A percentile compares a stretch with the other conserved stretches of the same genome.
Conservation (phyloP, 1,140 invertebrate genomes). For the Bombus affinis region DNA sequence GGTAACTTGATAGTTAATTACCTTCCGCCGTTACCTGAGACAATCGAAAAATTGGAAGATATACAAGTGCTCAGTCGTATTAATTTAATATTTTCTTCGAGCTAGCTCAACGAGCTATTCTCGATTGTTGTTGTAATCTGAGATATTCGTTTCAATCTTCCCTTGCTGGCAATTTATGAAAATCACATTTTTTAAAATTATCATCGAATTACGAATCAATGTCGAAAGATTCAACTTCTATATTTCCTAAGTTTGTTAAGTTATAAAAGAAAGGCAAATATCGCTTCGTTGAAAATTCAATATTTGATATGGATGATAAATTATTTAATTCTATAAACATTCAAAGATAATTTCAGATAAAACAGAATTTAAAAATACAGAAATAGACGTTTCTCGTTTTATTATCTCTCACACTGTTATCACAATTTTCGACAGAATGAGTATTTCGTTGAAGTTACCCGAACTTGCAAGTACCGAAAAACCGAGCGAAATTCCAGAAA, state of each 20-base stretch:
- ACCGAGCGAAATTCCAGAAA: slow-evolving; percentile 10
- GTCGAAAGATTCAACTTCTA: background rate
- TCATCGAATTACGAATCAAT: background rate
- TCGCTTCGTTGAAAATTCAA: background rate
- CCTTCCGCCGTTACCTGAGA: slow-evolving; percentile 63
- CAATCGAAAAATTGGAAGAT: slow-evolving; percentile 45
- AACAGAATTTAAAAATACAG: background rate
- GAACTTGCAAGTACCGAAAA: background rate
- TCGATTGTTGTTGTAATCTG: background rate
- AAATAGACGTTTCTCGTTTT: background rate
- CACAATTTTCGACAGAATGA: background rate
- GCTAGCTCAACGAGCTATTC: background rate
- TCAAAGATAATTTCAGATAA: background rate
- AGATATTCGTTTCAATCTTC: background rate
- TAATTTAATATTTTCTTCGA: slow-evolving; percentile 57
- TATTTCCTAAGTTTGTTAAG: no score
- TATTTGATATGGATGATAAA: background rate
- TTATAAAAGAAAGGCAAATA: no score
- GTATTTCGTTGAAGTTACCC: background rate
- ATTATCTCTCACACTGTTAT: background rate
- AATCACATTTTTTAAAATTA: background rate
- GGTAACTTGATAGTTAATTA: slow-evolving; percentile 74
- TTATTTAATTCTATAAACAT: background rate
- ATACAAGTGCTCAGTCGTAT: slow-evolving; percentile 50
- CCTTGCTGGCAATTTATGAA: background rate